A percentile compares a stretch with the other conserved stretches of the same genome.
phyloP scores from a whole-genome alignment of 2,888 invertebrate genomes.

The Polyploca ridens region DNA sequence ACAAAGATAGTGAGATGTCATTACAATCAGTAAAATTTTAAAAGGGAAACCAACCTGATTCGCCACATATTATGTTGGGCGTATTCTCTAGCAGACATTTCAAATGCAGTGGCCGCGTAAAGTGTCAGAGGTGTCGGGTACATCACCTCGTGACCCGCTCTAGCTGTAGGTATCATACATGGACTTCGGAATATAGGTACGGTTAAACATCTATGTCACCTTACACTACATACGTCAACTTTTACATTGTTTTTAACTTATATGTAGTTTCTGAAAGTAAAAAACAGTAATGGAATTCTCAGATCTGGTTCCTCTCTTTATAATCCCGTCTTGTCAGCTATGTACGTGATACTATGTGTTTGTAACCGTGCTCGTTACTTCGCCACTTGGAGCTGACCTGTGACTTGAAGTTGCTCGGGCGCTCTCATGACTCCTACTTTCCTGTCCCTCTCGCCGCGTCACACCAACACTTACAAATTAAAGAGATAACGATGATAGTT shows the following conservation, averaged over 20 bases:
- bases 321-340: slow-evolving; percentile 17
- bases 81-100: slow-evolving; percentile 3
- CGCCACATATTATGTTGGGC: neutral
- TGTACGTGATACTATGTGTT: slow-evolving; percentile 15
- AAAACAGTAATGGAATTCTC: neutral
- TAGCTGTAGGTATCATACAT: neutral
- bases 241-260: no score
- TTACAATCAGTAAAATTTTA: no score
- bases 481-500: neutral
- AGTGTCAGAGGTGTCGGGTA: neutral
- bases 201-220: neutral
- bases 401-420: slow-evolving; percentile 1
- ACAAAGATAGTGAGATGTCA: no score
- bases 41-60: no score
- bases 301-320: slow-evolving; percentile 3
- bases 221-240: neutral
- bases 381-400: slow-evolving; percentile 20
- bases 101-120: neutral
- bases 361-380: slow-evolving; percentile 33
- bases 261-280: neutral
- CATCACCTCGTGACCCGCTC: neutral
- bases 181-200: neutral
- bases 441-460: no score
- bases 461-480: neutral
- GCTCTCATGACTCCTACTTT: slow-evolving; percentile 25